Conservation (phyloP, 2,113 vertebrate species). For the Jaculus jaculus region DNA sequence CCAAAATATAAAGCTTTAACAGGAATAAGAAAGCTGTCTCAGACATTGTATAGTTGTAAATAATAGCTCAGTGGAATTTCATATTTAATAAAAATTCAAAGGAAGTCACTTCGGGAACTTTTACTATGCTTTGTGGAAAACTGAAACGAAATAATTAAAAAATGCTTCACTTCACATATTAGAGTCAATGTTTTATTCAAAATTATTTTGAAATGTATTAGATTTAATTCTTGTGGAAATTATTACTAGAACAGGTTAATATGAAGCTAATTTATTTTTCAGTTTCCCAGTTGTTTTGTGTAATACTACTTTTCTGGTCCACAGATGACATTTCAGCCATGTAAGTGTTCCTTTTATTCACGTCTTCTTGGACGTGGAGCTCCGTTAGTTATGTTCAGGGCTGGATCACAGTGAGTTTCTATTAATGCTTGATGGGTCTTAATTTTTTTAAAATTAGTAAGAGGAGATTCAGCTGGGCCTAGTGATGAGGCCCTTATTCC, state of each 20-base stretch:
- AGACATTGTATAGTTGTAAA: slow-evolving; percentile 79
- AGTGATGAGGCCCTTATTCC: no score
- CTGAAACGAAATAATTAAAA: slow-evolving; percentile 20
- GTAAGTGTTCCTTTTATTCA: neutral
- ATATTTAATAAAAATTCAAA: slow-evolving; percentile 82
- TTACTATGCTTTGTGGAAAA: slow-evolving; percentile 40
- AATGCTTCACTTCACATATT: neutral
- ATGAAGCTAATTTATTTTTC: neutral
- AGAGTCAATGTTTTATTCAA: slow-evolving; percentile 28
- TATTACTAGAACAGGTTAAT: slow-evolving; percentile 21
- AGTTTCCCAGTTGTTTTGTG: neutral
- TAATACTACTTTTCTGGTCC: neutral
- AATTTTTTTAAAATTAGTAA: neutral
- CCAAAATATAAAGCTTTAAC: slow-evolving; percentile 81
- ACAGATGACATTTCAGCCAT: neutral
- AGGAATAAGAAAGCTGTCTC: slow-evolving; percentile 70
- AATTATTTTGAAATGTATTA: neutral
- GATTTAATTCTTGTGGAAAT: slow-evolving; percentile 6
- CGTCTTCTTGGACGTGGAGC: neutral
- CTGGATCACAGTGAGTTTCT: neutral
- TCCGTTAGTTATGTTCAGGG: neutral
- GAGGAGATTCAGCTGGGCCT: neutral
- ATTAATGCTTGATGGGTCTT: neutral
- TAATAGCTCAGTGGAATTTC: slow-evolving; percentile 60
- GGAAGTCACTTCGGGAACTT: slow-evolving; percentile 31